Base-by-base conservation (phyloP, 2,113 vertebrate species). In the Cyanistes caeruleus region DNA sequence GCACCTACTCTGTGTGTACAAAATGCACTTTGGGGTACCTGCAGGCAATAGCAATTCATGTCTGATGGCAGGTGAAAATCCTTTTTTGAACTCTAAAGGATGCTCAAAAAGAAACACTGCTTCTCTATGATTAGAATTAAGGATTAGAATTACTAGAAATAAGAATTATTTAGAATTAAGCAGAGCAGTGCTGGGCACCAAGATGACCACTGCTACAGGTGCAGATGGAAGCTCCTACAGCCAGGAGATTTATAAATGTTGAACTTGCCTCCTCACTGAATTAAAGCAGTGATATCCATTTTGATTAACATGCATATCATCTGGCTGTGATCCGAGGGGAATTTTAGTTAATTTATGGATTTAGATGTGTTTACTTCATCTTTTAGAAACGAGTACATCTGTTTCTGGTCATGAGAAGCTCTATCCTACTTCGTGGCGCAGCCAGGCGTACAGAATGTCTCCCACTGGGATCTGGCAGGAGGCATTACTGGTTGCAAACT, bases 321-420 rank as follows among this genome's bases (percentile, higher is more conserved):
- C 70, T 84, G 73, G 33, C 74, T 75, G 65, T 28, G 69, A 78
- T 79, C 69, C 0, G 3, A 78, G 41, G 82, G 67, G 62, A 91
- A 67, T 63, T 89, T 17, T 6, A 33, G 62, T 94, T 78, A 84
- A 96, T 88, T 79, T 90, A 53, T 83, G 56, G 33, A 52, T 81
- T 77, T 91, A 67, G 52, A 80, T 67, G 56, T 91, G 52, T 87
- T 84, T 89, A 55, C 72, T 95, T 91, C 67, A 80, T 74, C 39
- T 52, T 92, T 89, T 46, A 64, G 67, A 59, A 64, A 80, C 0
- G n/a, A 73, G 35, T 60, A 63, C 79, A 55, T 72, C 82, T 88
- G 84, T 55, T 91, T 63, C 51, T 89, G 58, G 62, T 82, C 58
- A 64, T 37, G 69, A 69, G 81, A 68, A 89, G 35, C 44, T 84